These are phyloP conservation scores for Phoebastria nigripes DNA, from an alignment of 2,797 vertebrate genomes.

Conservation along the genomic window DNA sequence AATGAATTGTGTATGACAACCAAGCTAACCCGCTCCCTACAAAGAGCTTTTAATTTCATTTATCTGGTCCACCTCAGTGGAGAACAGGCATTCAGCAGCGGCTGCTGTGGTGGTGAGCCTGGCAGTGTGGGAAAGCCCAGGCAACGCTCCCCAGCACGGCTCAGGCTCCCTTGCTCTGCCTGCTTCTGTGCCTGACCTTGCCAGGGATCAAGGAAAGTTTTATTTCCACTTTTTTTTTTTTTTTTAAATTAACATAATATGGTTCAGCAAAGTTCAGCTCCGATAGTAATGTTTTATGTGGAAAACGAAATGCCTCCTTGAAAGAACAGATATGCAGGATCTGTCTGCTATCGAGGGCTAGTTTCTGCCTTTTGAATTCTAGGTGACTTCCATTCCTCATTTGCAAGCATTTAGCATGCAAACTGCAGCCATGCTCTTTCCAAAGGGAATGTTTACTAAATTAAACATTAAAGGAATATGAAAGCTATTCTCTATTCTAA, in stretches of 20 bases:
- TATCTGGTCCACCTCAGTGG: background rate
- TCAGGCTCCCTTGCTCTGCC: background rate
- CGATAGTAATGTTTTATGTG: background rate
- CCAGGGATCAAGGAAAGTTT: background rate
- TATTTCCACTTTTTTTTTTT: background rate
- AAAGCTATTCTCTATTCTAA: conserved; percentile 38
- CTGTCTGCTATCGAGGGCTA: background rate
- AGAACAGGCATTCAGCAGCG: background rate
- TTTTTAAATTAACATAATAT: background rate
- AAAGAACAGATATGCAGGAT: background rate
- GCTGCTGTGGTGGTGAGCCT: background rate
- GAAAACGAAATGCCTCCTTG: background rate
- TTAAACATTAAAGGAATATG: conserved; percentile 42
- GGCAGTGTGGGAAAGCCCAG: background rate
- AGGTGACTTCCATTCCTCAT: background rate
- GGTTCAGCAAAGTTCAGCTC: background rate
- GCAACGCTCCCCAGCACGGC: background rate
- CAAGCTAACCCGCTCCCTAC: background rate
- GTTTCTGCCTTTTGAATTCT: background rate
- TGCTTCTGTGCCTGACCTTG: background rate
- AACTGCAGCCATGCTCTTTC: background rate
- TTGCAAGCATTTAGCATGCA: conserved; percentile 13
- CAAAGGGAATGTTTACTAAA: conserved; percentile 48
- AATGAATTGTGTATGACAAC: background rate
- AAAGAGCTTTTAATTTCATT: background rate